phyloP scores from a whole-genome alignment of 2,113 vertebrate genomes.

The Elaphurus davidianus region DNA sequence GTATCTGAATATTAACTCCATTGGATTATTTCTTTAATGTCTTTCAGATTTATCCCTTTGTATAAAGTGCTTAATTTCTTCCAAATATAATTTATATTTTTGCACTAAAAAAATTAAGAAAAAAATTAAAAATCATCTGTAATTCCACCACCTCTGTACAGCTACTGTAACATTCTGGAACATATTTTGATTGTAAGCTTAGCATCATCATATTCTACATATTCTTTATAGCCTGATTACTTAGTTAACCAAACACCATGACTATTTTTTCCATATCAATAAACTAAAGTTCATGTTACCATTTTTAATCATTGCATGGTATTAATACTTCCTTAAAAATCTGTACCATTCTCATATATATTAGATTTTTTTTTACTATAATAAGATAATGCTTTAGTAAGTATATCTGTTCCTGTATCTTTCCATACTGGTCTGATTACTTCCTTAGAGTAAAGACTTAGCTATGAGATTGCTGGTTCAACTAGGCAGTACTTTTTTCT shows the following conservation, averaged over 20 bases:
- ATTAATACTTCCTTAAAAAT: not conserved
- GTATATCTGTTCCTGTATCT: not conserved
- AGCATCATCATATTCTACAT: not conserved
- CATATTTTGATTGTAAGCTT: not conserved
- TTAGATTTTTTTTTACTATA: not conserved
- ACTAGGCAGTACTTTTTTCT: not conserved
- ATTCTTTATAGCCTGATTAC: not conserved
- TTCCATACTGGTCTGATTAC: not conserved
- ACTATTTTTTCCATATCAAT: not conserved
- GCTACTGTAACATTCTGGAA: not conserved
- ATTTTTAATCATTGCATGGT: not conserved
- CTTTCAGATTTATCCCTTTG: not conserved
- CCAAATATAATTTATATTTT: not conserved
- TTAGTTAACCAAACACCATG: not conserved
- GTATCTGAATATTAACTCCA: not conserved
- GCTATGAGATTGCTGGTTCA: not conserved
- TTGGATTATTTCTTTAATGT: not conserved
- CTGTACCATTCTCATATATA: not conserved
- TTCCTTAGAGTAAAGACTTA: not conserved
- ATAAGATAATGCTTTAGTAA: not conserved
- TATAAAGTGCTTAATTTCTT: not conserved
- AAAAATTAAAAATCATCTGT: not conserved
- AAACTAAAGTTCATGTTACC: not conserved
- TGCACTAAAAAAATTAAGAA: not conserved
- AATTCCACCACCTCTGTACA: not conserved